Evolutionary conservation across 1,140 invertebrate genomes (phyloP).

Genomic region (Drosophila pruinosa): DNA sequence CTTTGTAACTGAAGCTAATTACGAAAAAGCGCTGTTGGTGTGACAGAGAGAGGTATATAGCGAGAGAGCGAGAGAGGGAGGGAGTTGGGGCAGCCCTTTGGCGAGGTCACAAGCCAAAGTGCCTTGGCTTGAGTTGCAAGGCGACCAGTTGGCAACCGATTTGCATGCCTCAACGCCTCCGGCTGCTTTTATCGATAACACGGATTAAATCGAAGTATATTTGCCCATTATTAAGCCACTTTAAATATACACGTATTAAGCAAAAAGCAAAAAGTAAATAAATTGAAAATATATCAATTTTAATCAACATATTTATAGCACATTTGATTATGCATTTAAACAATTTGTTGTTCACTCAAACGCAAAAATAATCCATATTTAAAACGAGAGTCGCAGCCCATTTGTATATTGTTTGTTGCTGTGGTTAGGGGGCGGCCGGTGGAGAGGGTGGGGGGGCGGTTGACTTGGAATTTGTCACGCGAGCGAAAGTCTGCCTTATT

Average conservation of each 20-base stretch:
- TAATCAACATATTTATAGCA: no score
- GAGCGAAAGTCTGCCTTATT: neutral
- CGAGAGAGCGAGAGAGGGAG: neutral
- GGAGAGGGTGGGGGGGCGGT: neutral
- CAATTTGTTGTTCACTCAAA: no score
- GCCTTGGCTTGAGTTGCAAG: conserved; percentile 5
- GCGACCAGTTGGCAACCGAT: conserved; percentile 23
- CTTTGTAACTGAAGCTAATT: conserved; percentile 39
- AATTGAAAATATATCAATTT: no score
- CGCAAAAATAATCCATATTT: no score
- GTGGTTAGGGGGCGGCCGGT: no score
- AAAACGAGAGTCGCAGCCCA: no score
- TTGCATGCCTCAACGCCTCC: conserved; percentile 35
- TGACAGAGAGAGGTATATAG: neutral
- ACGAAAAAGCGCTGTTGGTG: neutral
- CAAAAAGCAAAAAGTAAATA: no score
- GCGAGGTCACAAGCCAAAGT: conserved; percentile 20
- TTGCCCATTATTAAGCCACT: no score
- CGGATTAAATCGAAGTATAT: neutral
- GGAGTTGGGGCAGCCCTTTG: neutral
- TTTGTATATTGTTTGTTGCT: no score
- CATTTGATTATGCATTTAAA: no score
- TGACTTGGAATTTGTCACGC: neutral
- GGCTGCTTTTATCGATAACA: conserved; percentile 1
- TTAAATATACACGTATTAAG: no score